Evolutionary conservation across 2,888 invertebrate species (phyloP).

Genomic region (Dexiosoma caninum): DNA sequence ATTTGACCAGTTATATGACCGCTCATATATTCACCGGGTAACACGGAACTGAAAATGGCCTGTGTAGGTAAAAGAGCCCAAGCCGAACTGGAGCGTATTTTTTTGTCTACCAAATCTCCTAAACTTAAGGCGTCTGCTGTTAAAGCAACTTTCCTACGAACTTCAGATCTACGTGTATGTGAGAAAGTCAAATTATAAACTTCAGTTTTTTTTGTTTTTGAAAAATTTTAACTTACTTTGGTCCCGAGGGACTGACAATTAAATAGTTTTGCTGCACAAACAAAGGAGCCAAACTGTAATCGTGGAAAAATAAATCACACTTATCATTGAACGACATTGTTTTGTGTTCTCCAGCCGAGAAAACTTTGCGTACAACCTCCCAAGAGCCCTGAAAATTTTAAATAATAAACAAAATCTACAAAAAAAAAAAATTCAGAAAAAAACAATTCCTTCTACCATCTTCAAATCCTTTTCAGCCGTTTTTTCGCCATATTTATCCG

Average conservation of each 20-base stretch:
- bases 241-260: slow-evolving; percentile 85
- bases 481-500: slow-evolving; percentile 79
- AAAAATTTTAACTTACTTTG: slow-evolving; percentile 80
- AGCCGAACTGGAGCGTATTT: slow-evolving; percentile 87
- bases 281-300: slow-evolving; percentile 96
- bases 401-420: neutral
- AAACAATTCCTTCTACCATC: slow-evolving; percentile 82
- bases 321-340: slow-evolving; percentile 89
- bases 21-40: slow-evolving; percentile 91
- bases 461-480: slow-evolving; percentile 89
- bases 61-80: slow-evolving; percentile 93
- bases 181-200: no score
- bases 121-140: slow-evolving; percentile 91
- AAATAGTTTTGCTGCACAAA: slow-evolving; percentile 99
- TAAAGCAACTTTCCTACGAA: slow-evolving; percentile 84
- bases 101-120: slow-evolving; percentile 90
- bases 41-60: slow-evolving; percentile 93
- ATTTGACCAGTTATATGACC: slow-evolving; percentile 89
- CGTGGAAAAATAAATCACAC: slow-evolving; percentile 95
- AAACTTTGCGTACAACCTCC: slow-evolving; percentile 94
- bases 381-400: slow-evolving; percentile 87
- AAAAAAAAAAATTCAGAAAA: no score
- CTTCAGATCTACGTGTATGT: slow-evolving; percentile 75
- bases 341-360: slow-evolving; percentile 88
- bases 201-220: neutral